phyloP scores from a whole-genome alignment of 2,888 invertebrate species.

The Mesoligia furuncula region DNA sequence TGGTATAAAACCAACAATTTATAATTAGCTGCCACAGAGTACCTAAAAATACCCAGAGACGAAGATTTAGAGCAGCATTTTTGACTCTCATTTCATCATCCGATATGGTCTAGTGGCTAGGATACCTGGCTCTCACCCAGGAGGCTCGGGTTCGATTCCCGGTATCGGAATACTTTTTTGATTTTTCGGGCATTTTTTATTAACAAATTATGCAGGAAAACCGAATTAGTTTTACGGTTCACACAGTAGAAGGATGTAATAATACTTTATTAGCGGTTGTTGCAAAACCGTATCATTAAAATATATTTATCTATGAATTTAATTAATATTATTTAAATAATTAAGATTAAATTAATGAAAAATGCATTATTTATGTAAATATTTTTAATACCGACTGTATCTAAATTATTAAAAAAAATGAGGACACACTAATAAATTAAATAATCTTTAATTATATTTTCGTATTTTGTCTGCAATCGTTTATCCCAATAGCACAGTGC shows the following conservation, averaged over 20 bases:
- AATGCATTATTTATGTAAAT: slow-evolving; percentile 42
- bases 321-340: slow-evolving; percentile 19
- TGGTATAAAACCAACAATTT: background rate
- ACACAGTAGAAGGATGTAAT: background rate
- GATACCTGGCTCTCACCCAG: slow-evolving; percentile 93
- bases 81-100: fast-evolving
- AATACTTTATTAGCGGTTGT: slow-evolving; percentile 12
- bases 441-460: background rate
- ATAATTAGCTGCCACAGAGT: background rate
- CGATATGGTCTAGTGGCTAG: slow-evolving; percentile 92
- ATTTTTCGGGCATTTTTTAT: background rate
- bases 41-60: background rate
- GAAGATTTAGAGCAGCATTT: slow-evolving; percentile 15
- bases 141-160: slow-evolving; percentile 92
- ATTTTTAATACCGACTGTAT: background rate
- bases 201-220: slow-evolving; percentile 29
- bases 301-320: slow-evolving; percentile 12
- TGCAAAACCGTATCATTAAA: slow-evolving; percentile 20
- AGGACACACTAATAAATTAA: slow-evolving; percentile 16
- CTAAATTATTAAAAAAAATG: slow-evolving; percentile 4
- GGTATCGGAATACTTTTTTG: slow-evolving; percentile 76
- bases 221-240: background rate
- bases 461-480: background rate
- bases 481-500: background rate
- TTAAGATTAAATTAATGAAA: slow-evolving; percentile 9